A percentile compares a stretch with the other conserved stretches of the same genome.
Evolutionary conservation across 2,797 vertebrate genomes (phyloP).

Genomic region (Poecilia gillii): DNA sequence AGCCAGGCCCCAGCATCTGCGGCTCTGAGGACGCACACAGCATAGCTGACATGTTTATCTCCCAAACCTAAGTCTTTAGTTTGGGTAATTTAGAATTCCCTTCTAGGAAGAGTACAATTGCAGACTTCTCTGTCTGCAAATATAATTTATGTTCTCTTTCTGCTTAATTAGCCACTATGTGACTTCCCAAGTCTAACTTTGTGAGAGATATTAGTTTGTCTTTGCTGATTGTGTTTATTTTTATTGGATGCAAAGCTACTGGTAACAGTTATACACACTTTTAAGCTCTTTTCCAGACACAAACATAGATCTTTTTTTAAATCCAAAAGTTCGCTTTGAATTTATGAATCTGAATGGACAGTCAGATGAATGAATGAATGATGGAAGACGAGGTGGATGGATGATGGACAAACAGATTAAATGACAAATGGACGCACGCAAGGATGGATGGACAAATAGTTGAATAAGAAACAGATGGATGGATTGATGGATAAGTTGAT

Average conservation of each 20-base stretch:
- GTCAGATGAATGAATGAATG: not conserved
- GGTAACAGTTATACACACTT: not conserved
- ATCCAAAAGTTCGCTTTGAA: not conserved
- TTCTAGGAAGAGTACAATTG: conserved; percentile 27
- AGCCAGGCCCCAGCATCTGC: conserved; percentile 59
- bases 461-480: not conserved
- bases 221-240: conserved; percentile 27
- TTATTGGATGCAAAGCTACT: not conserved
- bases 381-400: not conserved
- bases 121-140: not conserved
- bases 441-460: not conserved
- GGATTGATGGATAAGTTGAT: not conserved
- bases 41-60: conserved; percentile 73
- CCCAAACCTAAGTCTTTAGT: conserved; percentile 44
- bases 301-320: not conserved
- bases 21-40: conserved; percentile 56
- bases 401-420: not conserved
- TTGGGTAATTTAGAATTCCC: conserved; percentile 57
- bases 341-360: not conserved
- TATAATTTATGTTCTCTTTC: not conserved
- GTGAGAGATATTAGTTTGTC: conserved; percentile 15
- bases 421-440: not conserved
- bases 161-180: conserved; percentile 3
- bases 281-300: not conserved
- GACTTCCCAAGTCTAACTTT: not conserved